Evolutionary conservation across 1,140 invertebrate species (phyloP).

Genomic region (Whitmania pigra): DNA sequence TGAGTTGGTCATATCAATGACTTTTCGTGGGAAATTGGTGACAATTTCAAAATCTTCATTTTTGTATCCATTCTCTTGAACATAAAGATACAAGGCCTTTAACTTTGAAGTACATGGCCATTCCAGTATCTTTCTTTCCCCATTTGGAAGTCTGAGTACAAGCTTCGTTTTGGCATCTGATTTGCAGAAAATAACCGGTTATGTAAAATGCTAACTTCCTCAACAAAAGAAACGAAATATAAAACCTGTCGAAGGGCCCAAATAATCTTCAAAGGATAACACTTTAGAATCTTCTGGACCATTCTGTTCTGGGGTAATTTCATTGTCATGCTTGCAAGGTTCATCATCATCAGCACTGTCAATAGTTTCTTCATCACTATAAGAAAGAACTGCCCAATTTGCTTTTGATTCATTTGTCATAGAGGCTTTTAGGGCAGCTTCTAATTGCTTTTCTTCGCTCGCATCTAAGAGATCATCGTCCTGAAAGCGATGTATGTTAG

Average conservation of each 20-base stretch:
- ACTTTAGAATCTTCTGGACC: background rate
- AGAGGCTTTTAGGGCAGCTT: conserved; percentile 45
- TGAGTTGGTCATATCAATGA: conserved; percentile 38
- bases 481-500: background rate
- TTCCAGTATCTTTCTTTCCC: conserved; percentile 38
- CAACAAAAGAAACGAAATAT: too few relatives aligned
- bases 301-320: conserved; percentile 34
- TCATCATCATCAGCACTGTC: conserved; percentile 23
- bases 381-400: background rate
- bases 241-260: too few relatives aligned
- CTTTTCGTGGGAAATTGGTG: conserved; percentile 44
- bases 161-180: too few relatives aligned
- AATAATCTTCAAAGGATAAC: too few relatives aligned
- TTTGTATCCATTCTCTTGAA: conserved; percentile 39
- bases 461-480: conserved; percentile 41
- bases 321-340: conserved; percentile 30
- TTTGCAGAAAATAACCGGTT: too few relatives aligned
- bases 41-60: conserved; percentile 44
- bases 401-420: conserved; percentile 26
- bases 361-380: conserved; percentile 18
- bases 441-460: conserved; percentile 44
- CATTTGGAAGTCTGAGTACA: conserved; percentile 43
- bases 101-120: conserved; percentile 42
- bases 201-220: too few relatives aligned
- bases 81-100: conserved; percentile 41